phyloP scores from a whole-genome alignment of 2,888 invertebrate genomes.

The Leptinotarsa tumamoca region DNA sequence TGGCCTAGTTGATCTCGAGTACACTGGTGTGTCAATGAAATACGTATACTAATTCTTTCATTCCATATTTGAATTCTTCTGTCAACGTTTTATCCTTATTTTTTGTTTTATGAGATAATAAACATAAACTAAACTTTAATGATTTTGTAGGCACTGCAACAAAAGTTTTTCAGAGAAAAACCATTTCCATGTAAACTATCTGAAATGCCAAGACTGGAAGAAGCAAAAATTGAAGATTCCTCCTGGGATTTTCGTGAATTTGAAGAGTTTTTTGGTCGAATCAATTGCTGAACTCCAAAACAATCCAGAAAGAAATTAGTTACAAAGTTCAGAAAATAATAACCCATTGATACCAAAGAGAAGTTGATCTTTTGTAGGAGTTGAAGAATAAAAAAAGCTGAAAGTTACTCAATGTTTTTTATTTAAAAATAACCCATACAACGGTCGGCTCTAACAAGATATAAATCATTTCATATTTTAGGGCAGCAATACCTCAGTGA shows the following conservation, averaged over 20 bases:
- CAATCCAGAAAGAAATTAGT: neutral
- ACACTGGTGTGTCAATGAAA: too few relatives aligned
- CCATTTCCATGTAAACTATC: slow-evolving; percentile 75
- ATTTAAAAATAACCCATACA: slow-evolving; percentile 67
- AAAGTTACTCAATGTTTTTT: slow-evolving; percentile 57
- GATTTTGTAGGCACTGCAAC: slow-evolving; percentile 74
- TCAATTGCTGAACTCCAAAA: slow-evolving; percentile 43
- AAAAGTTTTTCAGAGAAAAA: slow-evolving; percentile 78
- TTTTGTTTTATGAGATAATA: too few relatives aligned
- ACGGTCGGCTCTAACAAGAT: slow-evolving; percentile 66
- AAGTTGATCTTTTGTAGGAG: slow-evolving; percentile 2
- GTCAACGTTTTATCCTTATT: too few relatives aligned
- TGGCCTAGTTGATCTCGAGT: too few relatives aligned
- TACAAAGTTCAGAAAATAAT: too few relatives aligned
- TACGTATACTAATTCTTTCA: too few relatives aligned
- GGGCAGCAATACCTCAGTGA: slow-evolving; percentile 52
- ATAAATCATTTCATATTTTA: slow-evolving; percentile 62
- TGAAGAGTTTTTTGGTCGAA: slow-evolving; percentile 52
- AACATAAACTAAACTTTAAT: too few relatives aligned
- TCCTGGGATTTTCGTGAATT: slow-evolving; percentile 55
- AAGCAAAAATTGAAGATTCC: slow-evolving; percentile 51
- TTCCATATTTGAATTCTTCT: too few relatives aligned
- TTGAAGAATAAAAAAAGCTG: slow-evolving; percentile 1
- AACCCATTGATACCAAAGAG: too few relatives aligned
- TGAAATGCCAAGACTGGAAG: slow-evolving; percentile 76